phyloP scores from a whole-genome alignment of 1,140 invertebrate genomes.

The Drosophila paulistorum region DNA sequence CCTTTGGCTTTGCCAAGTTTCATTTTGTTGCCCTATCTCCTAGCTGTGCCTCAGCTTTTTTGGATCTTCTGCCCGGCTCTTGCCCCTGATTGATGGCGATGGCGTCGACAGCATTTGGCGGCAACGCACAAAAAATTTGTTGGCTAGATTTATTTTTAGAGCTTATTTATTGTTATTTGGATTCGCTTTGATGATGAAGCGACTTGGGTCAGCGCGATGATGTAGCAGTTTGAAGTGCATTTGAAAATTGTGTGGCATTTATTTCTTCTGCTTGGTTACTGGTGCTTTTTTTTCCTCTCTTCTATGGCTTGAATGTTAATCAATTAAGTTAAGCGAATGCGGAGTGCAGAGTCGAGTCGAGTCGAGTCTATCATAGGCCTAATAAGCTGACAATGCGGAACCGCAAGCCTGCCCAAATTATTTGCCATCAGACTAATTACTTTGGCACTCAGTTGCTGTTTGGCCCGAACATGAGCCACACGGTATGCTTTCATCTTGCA shows the following conservation, averaged over 20 bases:
- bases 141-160: slow-evolving; percentile 73
- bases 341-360: slow-evolving; percentile 22
- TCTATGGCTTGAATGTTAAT: slow-evolving; percentile 43
- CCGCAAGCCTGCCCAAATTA: slow-evolving; percentile 72
- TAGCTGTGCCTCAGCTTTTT: slow-evolving; percentile 1
- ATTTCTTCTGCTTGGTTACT: not conserved
- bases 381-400: slow-evolving; percentile 75
- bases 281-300: not conserved
- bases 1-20: slow-evolving; percentile 58
- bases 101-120: slow-evolving; percentile 58
- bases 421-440: slow-evolving; percentile 76
- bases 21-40: slow-evolving; percentile 24
- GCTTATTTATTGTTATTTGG: slow-evolving; percentile 62
- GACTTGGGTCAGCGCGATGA: slow-evolving; percentile 51
- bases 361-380: slow-evolving; percentile 62
- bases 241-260: slow-evolving; percentile 62
- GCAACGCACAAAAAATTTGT: slow-evolving; percentile 53
- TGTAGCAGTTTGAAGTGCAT: slow-evolving; percentile 69
- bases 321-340: slow-evolving; percentile 48
- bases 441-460: slow-evolving; percentile 67
- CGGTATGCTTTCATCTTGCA: slow-evolving; percentile 74
- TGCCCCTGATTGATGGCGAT: slow-evolving; percentile 73
- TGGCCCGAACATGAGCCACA: slow-evolving; percentile 31
- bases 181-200: slow-evolving; percentile 62
- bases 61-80: not conserved